Conservation (phyloP, 2,888 invertebrate species). For the Conistra vaccinii region DNA sequence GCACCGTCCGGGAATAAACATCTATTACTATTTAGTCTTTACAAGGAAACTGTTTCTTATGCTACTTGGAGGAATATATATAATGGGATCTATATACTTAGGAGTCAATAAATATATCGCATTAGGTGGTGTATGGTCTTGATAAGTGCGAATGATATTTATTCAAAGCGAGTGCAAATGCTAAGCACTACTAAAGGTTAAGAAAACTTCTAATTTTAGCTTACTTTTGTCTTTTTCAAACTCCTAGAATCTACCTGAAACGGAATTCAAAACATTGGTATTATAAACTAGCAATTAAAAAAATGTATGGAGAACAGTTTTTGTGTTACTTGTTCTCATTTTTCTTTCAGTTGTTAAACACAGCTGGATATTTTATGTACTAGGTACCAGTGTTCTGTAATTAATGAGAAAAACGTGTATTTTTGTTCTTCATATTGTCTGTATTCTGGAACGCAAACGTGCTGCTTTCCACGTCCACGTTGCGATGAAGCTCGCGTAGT, state of each 20-base stretch:
- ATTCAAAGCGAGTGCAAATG: slow-evolving; percentile 54
- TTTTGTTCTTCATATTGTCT: slow-evolving; percentile 9
- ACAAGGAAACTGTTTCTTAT: slow-evolving; percentile 12
- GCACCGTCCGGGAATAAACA: slow-evolving; percentile 34
- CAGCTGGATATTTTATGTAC: neutral
- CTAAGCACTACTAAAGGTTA: slow-evolving; percentile 55
- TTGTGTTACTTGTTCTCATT: neutral
- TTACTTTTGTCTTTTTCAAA: slow-evolving; percentile 62
- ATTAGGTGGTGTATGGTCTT: slow-evolving; percentile 15
- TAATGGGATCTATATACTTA: slow-evolving; percentile 41
- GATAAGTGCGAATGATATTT: slow-evolving; percentile 47
- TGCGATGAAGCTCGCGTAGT: neutral
- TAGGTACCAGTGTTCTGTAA: slow-evolving; percentile 21
- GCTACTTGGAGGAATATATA: slow-evolving; percentile 24
- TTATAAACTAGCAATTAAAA: slow-evolving; percentile 47
- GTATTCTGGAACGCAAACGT: neutral
- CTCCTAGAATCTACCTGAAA: slow-evolving; percentile 64
- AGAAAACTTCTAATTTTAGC: slow-evolving; percentile 57
- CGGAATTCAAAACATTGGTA: slow-evolving; percentile 60
- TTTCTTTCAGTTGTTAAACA: neutral
- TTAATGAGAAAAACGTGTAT: slow-evolving; percentile 9
- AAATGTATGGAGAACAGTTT: slow-evolving; percentile 1
- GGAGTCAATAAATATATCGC: slow-evolving; percentile 26
- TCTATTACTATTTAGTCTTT: slow-evolving; percentile 41
- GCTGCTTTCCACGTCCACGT: neutral